These are phyloP conservation scores for Trilocha varians DNA, from an alignment of 2,888 invertebrate genomes.

Conservation along the genomic window DNA sequence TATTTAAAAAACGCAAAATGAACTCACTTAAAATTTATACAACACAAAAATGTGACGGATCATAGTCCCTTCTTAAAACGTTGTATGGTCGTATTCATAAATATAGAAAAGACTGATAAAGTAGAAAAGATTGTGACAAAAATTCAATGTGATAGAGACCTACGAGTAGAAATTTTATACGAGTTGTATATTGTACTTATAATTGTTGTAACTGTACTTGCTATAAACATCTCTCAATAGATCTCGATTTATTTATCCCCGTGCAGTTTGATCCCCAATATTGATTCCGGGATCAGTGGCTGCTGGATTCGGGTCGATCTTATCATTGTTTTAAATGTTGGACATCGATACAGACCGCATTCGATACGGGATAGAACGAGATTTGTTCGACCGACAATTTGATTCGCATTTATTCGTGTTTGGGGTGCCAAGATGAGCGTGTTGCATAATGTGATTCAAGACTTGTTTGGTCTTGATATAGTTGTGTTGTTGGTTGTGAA, in stretches of 20 bases:
- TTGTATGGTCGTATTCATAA: no score
- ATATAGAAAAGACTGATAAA: no score
- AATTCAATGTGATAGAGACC: no score
- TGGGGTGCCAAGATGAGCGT: slow-evolving; percentile 14
- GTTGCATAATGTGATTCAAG: slow-evolving; percentile 6
- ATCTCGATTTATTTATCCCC: slow-evolving; percentile 20
- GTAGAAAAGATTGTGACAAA: no score
- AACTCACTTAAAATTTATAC: no score
- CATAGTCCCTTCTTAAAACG: no score
- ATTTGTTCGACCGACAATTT: slow-evolving; percentile 25
- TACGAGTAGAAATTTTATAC: no score
- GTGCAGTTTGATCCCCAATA: slow-evolving; percentile 56
- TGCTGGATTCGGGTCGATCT: slow-evolving; percentile 32
- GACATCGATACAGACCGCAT: slow-evolving; percentile 17
- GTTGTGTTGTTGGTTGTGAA: no score
- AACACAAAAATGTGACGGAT: no score
- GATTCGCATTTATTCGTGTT: slow-evolving; percentile 24
- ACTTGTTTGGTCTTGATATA: no score
- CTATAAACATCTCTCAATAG: slow-evolving; percentile 19
- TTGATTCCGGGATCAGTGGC: slow-evolving; percentile 56
- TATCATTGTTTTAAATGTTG: slow-evolving; percentile 62
- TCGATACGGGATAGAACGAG: slow-evolving; percentile 18
- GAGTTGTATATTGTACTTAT: no score
- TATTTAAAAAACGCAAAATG: no score
- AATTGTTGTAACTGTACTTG: not conserved